Evolutionary conservation across 2,888 invertebrate genomes (phyloP), one percentile per base, ranked within the genome.

Genomic region (Philaethria dido): DNA sequence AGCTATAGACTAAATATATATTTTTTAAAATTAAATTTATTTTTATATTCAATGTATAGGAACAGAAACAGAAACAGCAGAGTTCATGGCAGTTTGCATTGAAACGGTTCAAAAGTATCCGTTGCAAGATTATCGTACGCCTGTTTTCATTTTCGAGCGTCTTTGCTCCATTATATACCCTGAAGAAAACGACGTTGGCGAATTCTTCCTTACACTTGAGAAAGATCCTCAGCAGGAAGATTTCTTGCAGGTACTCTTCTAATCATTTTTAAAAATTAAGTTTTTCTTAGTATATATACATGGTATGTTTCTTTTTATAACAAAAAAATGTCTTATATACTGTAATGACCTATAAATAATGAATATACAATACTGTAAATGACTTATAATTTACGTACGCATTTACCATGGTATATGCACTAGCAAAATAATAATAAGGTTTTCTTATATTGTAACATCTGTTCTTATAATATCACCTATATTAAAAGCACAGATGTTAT

Each of bases 161-260:
- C 94, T 99, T 2, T 99, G 99, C 83, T 99, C 98, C 20, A 98
- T 99, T 72, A 99, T 99, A 74, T 98, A 98, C 84, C 99, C 98
- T 0, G 99, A 99, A 83, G 99, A 99, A 87, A 99, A 98, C 80
- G 99, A 99, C 81, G 96, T 98, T 3, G 98, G 98, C 0, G 99
- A 99, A 86, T 99, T 99, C 92, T 98, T 98, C 93, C 94, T 99
- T 69, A 97, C 98, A 0, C 93, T 99, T 5, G 99, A 99, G 83
- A 99, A 99, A 83, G 99, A 99, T 92, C 97, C 99, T 0, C 99
- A 99, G 78, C 99, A 99, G 80, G 99, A 99, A 88, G 99, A 99
- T 92, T 99, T 99, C 89, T 94, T 99, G 76, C 98, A 98, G 92
- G 96, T 94, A 73, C 60, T 25, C 5, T 6, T 33, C 11, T n/a